Conservation (phyloP, 2,888 invertebrate genomes). For the Cybosia mesomella region DNA sequence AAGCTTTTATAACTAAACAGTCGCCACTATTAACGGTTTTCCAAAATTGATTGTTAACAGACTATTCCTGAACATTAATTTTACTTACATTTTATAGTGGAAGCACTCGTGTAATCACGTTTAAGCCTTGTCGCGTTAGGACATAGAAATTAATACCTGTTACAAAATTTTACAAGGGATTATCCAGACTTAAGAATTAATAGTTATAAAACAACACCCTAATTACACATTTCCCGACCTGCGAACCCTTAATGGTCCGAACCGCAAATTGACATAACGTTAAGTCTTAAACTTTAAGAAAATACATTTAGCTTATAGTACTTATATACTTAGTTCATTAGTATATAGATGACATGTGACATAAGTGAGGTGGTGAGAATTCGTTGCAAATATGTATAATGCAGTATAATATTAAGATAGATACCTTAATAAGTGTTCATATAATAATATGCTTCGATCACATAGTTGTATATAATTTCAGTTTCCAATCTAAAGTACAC, state of each 20-base stretch:
- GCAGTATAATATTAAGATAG: neutral
- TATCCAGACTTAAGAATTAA: slow-evolving; percentile 15
- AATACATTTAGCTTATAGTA: slow-evolving; percentile 1
- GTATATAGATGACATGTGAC: too few relatives aligned
- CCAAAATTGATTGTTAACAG: too few relatives aligned
- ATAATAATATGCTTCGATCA: too few relatives aligned
- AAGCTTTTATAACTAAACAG: too few relatives aligned
- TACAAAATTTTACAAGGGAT: neutral
- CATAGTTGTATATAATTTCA: neutral
- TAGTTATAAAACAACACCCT: slow-evolving; percentile 15
- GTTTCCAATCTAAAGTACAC: neutral
- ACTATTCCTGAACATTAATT: too few relatives aligned
- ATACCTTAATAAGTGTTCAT: neutral
- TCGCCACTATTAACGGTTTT: too few relatives aligned
- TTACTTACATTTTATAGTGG: neutral
- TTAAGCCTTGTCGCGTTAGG: neutral
- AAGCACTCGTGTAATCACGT: neutral
- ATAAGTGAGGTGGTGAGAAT: neutral
- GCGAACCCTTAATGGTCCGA: slow-evolving; percentile 17
- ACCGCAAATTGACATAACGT: slow-evolving; percentile 12
- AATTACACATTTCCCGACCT: slow-evolving; percentile 32
- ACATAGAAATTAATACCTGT: slow-evolving; percentile 2
- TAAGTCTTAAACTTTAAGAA: slow-evolving; percentile 8
- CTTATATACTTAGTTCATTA: neutral
- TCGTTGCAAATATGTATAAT: neutral